Percentiles rank a stretch among this genome's conserved stretches.
These are phyloP conservation scores for Oreonectes daqikongensis DNA, from an alignment of 2,797 vertebrate genomes.

Conservation along the genomic window DNA sequence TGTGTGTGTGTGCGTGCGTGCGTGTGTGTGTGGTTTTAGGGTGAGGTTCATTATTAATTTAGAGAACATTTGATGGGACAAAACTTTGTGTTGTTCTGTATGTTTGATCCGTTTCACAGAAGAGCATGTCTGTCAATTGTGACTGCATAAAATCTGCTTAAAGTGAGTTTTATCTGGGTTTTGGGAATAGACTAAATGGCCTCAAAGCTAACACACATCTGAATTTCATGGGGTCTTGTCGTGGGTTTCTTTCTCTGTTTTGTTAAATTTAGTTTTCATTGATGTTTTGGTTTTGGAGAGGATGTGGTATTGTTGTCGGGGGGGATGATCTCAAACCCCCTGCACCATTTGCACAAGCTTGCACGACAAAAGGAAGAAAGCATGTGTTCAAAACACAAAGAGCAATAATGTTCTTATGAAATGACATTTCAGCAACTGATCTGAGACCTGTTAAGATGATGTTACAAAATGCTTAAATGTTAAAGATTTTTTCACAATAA, in stretches of 20 bases:
- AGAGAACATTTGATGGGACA: neutral
- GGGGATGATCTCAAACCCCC: neutral
- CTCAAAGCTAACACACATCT: neutral
- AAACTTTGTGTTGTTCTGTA: constrained; percentile 33
- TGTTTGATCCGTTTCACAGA: constrained; percentile 33
- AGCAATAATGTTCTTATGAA: constrained; percentile 18
- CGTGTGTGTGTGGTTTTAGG: no score
- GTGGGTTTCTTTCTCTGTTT: constrained; percentile 1
- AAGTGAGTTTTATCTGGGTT: neutral
- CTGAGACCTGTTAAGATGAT: neutral
- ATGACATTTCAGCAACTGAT: constrained; percentile 32
- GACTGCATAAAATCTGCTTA: neutral
- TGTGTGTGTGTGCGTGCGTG: no score
- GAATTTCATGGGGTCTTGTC: constrained; percentile 5
- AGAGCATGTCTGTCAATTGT: no score
- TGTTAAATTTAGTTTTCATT: neutral
- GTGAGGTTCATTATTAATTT: neutral
- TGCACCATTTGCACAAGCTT: constrained; percentile 36
- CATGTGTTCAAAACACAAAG: constrained; percentile 27
- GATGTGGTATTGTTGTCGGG: constrained; percentile 36
- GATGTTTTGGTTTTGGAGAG: constrained; percentile 22
- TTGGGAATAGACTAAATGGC: neutral
- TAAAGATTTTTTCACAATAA: neutral
- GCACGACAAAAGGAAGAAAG: constrained; percentile 19
- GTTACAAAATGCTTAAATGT: no score